Conservation (phyloP, 2,797 vertebrate genomes). For the Pogoniulus pusillus region DNA sequence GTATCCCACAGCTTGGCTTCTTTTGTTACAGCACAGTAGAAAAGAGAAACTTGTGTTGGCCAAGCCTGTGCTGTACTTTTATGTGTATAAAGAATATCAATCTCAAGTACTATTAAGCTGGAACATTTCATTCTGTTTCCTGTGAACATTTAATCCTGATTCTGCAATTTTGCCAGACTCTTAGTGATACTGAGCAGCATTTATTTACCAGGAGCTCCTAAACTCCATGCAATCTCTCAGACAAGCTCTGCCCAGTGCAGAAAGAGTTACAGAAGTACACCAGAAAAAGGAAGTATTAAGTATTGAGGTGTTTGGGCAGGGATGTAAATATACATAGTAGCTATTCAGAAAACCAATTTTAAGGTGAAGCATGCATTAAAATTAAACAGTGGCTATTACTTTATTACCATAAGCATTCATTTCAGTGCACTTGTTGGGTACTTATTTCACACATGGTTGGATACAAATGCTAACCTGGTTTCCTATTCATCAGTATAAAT, state of each 20-base stretch:
- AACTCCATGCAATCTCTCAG: neutral
- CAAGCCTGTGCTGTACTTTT: neutral
- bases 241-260: constrained; percentile 6
- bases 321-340: constrained; percentile 27
- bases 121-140: constrained; percentile 49
- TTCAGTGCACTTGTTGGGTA: constrained; percentile 60
- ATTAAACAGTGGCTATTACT: constrained; percentile 67
- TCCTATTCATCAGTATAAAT: constrained; percentile 56
- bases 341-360: constrained; percentile 52
- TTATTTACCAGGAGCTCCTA: neutral
- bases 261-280: constrained; percentile 17
- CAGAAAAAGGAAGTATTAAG: constrained; percentile 35
- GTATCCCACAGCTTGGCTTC: neutral
- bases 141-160: constrained; percentile 35
- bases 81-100: neutral
- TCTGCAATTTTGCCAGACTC: constrained; percentile 7
- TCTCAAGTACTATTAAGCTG: constrained; percentile 1
- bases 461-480: constrained; percentile 66
- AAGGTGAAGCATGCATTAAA: constrained; percentile 59
- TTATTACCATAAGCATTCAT: constrained; percentile 60
- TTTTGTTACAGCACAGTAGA: neutral
- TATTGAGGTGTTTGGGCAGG: constrained; percentile 31
- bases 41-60: neutral
- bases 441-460: constrained; percentile 70
- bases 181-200: neutral